These are phyloP conservation scores for Cyrtorhinus lividipennis DNA, from an alignment of 1,140 invertebrate genomes.

Conservation along the genomic window DNA sequence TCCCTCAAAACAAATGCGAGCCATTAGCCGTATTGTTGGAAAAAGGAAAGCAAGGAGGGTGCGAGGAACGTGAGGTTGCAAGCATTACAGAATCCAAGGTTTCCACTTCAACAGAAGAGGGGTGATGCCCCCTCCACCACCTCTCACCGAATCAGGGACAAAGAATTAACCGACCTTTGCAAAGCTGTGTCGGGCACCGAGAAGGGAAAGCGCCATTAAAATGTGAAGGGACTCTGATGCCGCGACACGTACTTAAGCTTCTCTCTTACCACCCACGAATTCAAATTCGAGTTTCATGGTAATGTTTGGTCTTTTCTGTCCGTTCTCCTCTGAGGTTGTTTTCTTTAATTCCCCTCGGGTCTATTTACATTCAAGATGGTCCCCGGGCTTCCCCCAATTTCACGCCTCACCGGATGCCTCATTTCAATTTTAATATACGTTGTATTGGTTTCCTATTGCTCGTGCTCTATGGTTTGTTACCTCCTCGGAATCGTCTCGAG, in stretches of 20 bases:
- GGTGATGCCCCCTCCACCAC: not conserved
- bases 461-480: not conserved
- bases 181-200: not conserved
- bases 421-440: not conserved
- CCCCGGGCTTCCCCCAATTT: slow-evolving; percentile 5
- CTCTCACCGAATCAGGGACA: not conserved
- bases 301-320: slow-evolving; percentile 2
- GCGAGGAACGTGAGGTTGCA: slow-evolving; percentile 3
- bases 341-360: slow-evolving; percentile 10
- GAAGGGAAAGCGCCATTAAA: not conserved
- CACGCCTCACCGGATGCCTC: slow-evolving; percentile 6
- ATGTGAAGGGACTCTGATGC: slow-evolving; percentile 1
- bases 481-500: no score
- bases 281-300: slow-evolving; percentile 17
- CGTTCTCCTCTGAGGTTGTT: slow-evolving; percentile 4
- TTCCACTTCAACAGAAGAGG: not conserved
- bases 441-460: not conserved
- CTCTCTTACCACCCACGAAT: not conserved
- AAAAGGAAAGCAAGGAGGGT: slow-evolving; percentile 1
- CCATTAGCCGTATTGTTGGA: slow-evolving; percentile 13
- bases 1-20: slow-evolving; percentile 15
- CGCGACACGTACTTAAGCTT: not conserved
- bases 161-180: not conserved
- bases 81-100: not conserved
- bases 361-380: slow-evolving; percentile 11